These are phyloP conservation scores for Theretra japonica DNA, from an alignment of 2,888 invertebrate genomes.

Conservation along the genomic window DNA sequence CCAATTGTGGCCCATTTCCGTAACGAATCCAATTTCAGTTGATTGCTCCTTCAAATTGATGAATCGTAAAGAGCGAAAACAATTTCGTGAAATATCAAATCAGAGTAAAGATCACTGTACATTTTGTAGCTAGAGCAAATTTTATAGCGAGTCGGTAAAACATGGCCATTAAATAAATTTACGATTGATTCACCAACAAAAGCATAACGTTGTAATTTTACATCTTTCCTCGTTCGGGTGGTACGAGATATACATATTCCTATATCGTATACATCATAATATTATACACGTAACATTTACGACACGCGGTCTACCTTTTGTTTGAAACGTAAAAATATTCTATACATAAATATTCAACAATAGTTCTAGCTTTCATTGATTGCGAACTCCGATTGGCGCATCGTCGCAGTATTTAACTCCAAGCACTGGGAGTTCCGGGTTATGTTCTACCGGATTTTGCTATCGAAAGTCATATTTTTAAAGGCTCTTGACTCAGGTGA, in stretches of 20 bases:
- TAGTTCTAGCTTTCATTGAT: too few species aligned
- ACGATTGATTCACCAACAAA: conserved; percentile 24
- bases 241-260: not conserved
- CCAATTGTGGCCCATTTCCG: conserved; percentile 60
- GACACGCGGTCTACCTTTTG: not conserved
- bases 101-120: conserved; percentile 48
- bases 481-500: too few species aligned
- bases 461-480: too few species aligned
- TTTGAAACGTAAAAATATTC: not conserved
- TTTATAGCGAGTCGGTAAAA: conserved; percentile 31
- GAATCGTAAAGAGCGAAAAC: conserved; percentile 62
- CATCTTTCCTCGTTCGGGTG: conserved; percentile 7
- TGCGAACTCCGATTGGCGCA: too few species aligned
- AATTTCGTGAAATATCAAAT: conserved; percentile 58
- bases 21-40: conserved; percentile 63
- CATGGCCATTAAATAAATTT: conserved; percentile 28
- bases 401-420: too few species aligned
- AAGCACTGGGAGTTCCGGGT: too few species aligned
- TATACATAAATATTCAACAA: too few species aligned
- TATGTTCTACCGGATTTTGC: too few species aligned
- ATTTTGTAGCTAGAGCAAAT: conserved; percentile 38
- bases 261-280: not conserved
- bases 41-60: conserved; percentile 60
- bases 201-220: conserved; percentile 22
- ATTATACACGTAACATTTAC: not conserved